phyloP scores from a whole-genome alignment of 2,113 vertebrate species.

The Jaculus jaculus region DNA sequence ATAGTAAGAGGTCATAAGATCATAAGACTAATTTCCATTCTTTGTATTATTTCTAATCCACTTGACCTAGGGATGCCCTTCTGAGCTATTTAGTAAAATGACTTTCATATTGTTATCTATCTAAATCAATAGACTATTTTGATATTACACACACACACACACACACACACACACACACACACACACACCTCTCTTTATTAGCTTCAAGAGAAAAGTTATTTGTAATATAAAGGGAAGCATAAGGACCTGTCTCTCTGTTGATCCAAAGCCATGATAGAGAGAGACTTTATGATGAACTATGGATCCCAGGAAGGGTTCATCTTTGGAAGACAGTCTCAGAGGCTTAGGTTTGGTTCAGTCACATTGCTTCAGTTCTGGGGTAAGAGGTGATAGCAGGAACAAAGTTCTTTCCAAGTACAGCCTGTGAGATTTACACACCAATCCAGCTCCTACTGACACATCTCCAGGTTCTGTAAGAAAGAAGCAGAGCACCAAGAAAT shows the following conservation, averaged over 20 bases:
- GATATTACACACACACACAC: no score
- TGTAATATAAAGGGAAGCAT: not conserved
- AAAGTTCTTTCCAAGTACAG: not conserved
- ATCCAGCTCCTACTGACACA: no score
- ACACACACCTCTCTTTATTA: not conserved
- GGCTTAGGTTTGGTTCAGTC: not conserved
- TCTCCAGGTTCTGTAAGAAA: not conserved
- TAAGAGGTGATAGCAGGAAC: not conserved
- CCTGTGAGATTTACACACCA: not conserved
- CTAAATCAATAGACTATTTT: not conserved
- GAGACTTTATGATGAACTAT: not conserved
- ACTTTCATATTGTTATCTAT: not conserved
- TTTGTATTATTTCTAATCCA: not conserved
- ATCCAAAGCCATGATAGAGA: not conserved
- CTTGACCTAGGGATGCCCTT: not conserved
- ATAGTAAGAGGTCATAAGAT: not conserved
- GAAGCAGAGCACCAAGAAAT: not conserved
- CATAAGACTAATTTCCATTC: not conserved
- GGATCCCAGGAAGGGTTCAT: not conserved
- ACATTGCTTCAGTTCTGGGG: not conserved
- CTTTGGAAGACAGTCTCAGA: not conserved
- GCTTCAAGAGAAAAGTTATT: not conserved
- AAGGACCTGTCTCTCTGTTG: not conserved
- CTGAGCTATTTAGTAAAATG: not conserved
- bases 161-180: no score